These are phyloP conservation scores for Scolopax mira DNA, from an alignment of 2,113 vertebrate species.

Conservation along the genomic window DNA sequence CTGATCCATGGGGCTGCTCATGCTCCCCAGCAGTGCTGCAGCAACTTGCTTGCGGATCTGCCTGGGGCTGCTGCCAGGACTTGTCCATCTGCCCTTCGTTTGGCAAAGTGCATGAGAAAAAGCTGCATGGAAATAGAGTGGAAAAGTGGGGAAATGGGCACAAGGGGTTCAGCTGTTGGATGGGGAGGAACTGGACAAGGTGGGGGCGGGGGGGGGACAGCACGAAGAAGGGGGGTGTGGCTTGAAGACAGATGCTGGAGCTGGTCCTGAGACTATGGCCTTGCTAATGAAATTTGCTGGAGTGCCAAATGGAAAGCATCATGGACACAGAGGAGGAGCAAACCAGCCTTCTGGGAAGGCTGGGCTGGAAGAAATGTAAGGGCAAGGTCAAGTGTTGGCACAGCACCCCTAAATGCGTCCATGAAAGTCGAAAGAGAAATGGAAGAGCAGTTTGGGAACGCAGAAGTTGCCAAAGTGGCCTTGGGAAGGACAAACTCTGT, in stretches of 20 bases:
- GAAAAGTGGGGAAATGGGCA: neutral
- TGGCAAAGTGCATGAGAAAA: neutral
- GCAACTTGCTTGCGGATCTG: accelerated
- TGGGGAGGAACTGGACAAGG: neutral
- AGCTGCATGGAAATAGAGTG: neutral
- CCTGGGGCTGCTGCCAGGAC: neutral
- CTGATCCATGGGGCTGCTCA: neutral
- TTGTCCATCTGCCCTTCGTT: neutral
- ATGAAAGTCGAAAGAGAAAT: accelerated
- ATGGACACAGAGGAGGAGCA: neutral
- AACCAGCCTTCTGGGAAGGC: neutral
- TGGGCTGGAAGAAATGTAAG: neutral
- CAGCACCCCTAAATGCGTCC: neutral
- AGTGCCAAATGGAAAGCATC: neutral
- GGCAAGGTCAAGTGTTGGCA: neutral
- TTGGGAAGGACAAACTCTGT: neutral
- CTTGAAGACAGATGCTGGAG: neutral
- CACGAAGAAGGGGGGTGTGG: too few species aligned
- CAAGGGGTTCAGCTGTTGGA: neutral
- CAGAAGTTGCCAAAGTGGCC: accelerated
- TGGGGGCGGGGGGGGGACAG: neutral
- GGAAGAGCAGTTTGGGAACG: neutral
- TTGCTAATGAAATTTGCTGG: neutral
- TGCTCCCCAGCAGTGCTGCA: accelerated
- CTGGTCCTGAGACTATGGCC: neutral